Evolutionary conservation across 2,797 vertebrate species (phyloP), one percentile per base, ranked within the genome.

Genomic region (Typhlichthys subterraneus): DNA sequence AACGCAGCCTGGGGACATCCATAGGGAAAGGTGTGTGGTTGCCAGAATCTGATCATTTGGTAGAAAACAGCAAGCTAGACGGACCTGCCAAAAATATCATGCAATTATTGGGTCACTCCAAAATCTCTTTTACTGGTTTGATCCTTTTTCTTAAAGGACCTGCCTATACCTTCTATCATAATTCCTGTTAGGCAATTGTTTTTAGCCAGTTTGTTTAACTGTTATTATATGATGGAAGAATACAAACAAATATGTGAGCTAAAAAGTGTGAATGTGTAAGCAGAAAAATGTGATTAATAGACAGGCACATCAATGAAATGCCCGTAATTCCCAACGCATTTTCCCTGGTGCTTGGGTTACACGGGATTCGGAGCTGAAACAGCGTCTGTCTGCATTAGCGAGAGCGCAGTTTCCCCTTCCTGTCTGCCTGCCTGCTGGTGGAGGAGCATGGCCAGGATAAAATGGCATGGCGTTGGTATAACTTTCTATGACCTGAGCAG

Each of bases 381-480:
- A 56, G 63, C 55, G 38, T 84, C 87, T 87, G 79, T 89, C 81
- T 74, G 33, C 65, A 55, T 73, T 67, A 69, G 80, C 14, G 68
- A 65, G 73, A 63, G 81, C 75, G 77, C 70, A 65, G 77, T 81
- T 83, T 84, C 83, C 87, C 73, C 72, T 87, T 83, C 82, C 84
- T 87, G 84, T 81, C 84, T 87, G 81, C 82, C 83, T 83, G 80
- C 80, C 69, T 79, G 85, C 84, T 72, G 84, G 84, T 81, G 61
- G 63, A 76, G 72, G 74, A 71, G 76, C 55, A 72, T 77, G 78
- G 78, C 79, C 83, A 79, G 79, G 72, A 71, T 7, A 57, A 76
- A 65, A 78, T 75, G 80, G 84, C 77, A 75, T 74, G 72, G 81
- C 69, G 77, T 80, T 83, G 83, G 0, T 42, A 42, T 42, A 42